phyloP scores from a whole-genome alignment of 2,888 invertebrate species.

The Caenorhabditis sp. region DNA sequence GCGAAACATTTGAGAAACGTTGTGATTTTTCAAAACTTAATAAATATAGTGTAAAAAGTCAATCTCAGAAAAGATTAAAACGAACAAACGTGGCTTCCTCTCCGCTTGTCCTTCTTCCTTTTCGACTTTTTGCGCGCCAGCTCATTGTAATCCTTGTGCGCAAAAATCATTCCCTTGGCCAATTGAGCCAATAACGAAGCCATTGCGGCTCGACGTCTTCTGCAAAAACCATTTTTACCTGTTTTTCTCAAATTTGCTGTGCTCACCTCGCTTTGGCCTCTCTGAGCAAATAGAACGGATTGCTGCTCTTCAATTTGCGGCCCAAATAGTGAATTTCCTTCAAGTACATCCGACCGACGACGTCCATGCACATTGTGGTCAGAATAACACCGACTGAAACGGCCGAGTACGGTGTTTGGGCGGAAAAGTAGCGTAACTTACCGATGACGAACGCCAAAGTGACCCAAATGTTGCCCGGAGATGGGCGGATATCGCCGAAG shows the following conservation, averaged over 20 bases:
- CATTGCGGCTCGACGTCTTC: conserved; percentile 77
- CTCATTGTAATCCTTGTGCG: conserved; percentile 76
- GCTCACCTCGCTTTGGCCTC: conserved; percentile 76
- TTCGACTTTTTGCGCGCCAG: conserved; percentile 73
- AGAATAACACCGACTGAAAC: conserved; percentile 75
- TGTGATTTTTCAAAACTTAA: neutral
- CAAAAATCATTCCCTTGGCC: conserved; percentile 78
- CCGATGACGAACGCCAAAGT: conserved; percentile 62
- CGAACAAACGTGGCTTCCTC: conserved; percentile 75
- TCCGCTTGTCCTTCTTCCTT: conserved; percentile 68
- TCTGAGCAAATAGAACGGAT: conserved; percentile 77
- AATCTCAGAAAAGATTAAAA: neutral
- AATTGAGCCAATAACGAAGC: conserved; percentile 77
- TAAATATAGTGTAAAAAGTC: neutral
- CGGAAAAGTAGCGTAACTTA: neutral
- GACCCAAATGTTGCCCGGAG: conserved; percentile 69
- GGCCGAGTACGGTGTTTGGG: conserved; percentile 31
- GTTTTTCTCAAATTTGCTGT: neutral
- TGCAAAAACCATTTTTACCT: conserved; percentile 3
- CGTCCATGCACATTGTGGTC: conserved; percentile 79
- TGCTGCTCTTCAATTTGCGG: conserved; percentile 76
- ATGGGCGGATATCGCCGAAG: conserved; percentile 77
- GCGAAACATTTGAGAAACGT: too few relatives aligned
- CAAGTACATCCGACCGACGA: conserved; percentile 78
- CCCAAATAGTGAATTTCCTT: conserved; percentile 79